These are phyloP conservation scores for Catocala nupta DNA, from an alignment of 2,888 invertebrate species.

Conservation along the genomic window DNA sequence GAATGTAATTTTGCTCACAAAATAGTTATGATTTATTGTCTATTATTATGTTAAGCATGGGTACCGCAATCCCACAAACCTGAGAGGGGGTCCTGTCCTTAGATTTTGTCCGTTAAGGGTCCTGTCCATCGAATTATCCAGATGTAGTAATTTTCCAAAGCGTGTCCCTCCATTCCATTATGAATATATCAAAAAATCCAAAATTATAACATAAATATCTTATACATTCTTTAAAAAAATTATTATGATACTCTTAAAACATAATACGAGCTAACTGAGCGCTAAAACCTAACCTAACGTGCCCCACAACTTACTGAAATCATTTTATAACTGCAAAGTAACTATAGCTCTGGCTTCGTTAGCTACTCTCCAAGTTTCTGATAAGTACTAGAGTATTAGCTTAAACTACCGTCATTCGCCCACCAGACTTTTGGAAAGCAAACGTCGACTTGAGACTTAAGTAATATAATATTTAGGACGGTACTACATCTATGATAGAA, in stretches of 20 bases:
- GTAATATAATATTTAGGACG: too few relatives aligned
- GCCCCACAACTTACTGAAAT: neutral
- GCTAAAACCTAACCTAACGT: neutral
- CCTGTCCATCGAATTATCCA: constrained; percentile 23
- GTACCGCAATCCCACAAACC: constrained; percentile 30
- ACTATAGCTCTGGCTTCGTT: too few relatives aligned
- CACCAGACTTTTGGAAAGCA: too few relatives aligned
- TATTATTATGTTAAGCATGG: constrained; percentile 20
- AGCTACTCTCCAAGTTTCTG: too few relatives aligned
- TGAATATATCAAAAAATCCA: constrained; percentile 25
- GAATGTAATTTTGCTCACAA: constrained; percentile 14
- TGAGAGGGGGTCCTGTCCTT: constrained; percentile 26
- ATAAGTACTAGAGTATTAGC: too few relatives aligned
- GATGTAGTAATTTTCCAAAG: constrained; percentile 22
- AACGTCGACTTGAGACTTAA: too few relatives aligned
- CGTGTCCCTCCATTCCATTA: constrained; percentile 28
- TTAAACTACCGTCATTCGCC: too few relatives aligned
- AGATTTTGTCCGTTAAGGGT: constrained; percentile 21
- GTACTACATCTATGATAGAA: too few relatives aligned
- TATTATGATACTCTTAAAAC: neutral
- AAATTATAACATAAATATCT: constrained; percentile 23
- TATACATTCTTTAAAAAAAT: constrained; percentile 2
- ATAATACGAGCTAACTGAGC: neutral
- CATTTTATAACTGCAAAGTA: too few relatives aligned
- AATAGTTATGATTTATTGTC: constrained; percentile 7